Evolutionary conservation across 2,113 vertebrate genomes (phyloP).

Genomic region (Brachionichthys hirsutus): DNA sequence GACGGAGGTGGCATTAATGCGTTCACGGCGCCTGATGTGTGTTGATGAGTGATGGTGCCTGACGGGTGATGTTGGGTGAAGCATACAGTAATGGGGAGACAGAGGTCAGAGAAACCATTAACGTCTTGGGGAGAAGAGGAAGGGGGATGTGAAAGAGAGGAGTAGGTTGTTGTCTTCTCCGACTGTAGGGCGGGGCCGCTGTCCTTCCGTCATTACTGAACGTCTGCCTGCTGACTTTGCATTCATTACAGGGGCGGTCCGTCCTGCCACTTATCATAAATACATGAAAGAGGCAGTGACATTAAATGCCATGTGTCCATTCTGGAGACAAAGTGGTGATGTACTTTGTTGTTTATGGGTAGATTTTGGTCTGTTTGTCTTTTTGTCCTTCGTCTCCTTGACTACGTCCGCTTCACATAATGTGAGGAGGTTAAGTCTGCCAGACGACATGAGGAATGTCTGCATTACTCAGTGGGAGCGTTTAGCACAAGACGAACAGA

Average conservation of each 20-base stretch:
- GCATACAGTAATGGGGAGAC: constrained; percentile 72
- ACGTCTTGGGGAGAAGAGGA: constrained; percentile 45
- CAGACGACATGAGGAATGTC: constrained; percentile 3
- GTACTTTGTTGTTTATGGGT: constrained; percentile 24
- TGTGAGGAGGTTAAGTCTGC: constrained; percentile 18
- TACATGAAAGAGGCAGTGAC: constrained; percentile 50
- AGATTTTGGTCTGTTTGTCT: constrained; percentile 24
- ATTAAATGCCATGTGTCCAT: constrained; percentile 46
- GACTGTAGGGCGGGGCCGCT: constrained; percentile 53
- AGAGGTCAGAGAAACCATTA: constrained; percentile 78
- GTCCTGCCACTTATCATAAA: constrained; percentile 40
- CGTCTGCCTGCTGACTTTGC: constrained; percentile 33
- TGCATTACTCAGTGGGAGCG: constrained; percentile 14
- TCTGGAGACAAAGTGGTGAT: constrained; percentile 33
- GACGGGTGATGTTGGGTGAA: constrained; percentile 73
- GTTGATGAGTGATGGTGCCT: constrained; percentile 70
- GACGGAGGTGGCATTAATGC: constrained; percentile 47
- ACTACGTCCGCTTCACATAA: background rate
- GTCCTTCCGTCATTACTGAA: constrained; percentile 63
- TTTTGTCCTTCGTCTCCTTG: constrained; percentile 38
- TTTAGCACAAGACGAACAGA: constrained; percentile 23
- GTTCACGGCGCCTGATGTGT: constrained; percentile 59
- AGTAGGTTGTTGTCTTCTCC: constrained; percentile 55
- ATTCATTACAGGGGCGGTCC: constrained; percentile 51
- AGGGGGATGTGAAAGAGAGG: constrained; percentile 52